These are phyloP conservation scores for Myotis vivesi DNA, from an alignment of 2,797 vertebrate species.

Conservation along the genomic window DNA sequence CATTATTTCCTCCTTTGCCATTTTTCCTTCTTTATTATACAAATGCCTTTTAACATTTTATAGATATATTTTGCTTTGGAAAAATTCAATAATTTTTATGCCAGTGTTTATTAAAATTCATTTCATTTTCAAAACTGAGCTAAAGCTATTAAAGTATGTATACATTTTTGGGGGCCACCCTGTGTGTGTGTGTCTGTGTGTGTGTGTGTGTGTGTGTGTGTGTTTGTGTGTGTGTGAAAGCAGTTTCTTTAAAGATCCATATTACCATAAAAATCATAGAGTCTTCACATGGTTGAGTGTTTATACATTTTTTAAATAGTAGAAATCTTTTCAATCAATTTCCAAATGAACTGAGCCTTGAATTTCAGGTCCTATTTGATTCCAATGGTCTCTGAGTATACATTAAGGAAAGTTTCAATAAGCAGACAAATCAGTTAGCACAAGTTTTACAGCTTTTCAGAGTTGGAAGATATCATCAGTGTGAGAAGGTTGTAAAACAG, in stretches of 20 bases:
- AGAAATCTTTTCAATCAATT: slow-evolving; percentile 26
- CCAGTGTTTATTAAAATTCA: neutral
- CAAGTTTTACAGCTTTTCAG: slow-evolving; percentile 42
- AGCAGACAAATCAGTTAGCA: slow-evolving; percentile 50
- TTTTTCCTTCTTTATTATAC: neutral
- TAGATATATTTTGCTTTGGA: neutral
- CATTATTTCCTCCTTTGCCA: neutral
- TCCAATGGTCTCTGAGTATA: neutral
- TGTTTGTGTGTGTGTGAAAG: too few species aligned
- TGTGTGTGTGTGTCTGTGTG: too few species aligned
- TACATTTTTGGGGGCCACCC: too few species aligned
- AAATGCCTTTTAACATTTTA: neutral
- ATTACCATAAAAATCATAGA: neutral
- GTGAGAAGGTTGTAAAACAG: slow-evolving; percentile 57
- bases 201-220: too few species aligned
- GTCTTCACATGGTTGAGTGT: neutral
- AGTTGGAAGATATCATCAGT: slow-evolving; percentile 36
- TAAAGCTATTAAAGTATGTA: too few species aligned
- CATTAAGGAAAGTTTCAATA: slow-evolving; percentile 19
- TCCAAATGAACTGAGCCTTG: neutral
- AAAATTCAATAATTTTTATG: neutral
- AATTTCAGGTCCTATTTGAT: slow-evolving; percentile 14
- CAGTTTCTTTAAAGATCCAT: neutral
- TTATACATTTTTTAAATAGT: neutral
- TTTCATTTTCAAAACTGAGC: too few species aligned